These are phyloP conservation scores for Pseudococcus longispinus DNA, from an alignment of 2,888 invertebrate species.

Conservation along the genomic window DNA sequence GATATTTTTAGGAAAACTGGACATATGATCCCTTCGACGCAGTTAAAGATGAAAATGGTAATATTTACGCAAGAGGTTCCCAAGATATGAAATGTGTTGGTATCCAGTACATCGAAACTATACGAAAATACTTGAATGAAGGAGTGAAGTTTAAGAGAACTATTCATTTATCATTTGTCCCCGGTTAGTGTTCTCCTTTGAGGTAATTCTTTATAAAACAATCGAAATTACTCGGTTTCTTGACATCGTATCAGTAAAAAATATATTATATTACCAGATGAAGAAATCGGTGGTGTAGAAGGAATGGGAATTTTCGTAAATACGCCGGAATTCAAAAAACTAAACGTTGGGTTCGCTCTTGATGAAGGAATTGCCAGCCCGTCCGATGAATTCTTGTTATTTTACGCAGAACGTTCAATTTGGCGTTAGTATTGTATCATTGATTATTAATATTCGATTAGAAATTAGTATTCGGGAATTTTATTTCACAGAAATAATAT, in stretches of 20 bases:
- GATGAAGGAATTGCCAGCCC: constrained; percentile 86
- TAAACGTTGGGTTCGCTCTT: constrained; percentile 84
- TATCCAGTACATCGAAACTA: constrained; percentile 77
- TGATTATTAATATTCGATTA: too few species aligned
- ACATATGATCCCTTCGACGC: constrained; percentile 87
- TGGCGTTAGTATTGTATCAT: constrained; percentile 74
- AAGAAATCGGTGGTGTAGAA: constrained; percentile 83
- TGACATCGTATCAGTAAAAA: not conserved
- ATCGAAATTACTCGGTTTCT: not conserved
- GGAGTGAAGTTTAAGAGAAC: constrained; percentile 70
- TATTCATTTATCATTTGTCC: constrained; percentile 75
- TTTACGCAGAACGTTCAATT: constrained; percentile 78
- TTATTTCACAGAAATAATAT: not conserved
- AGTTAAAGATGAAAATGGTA: constrained; percentile 81
- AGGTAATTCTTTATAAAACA: not conserved
- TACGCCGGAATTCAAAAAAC: constrained; percentile 73
- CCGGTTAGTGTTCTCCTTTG: constrained; percentile 65
- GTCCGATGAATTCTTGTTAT: constrained; percentile 71
- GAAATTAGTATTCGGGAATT: not conserved
- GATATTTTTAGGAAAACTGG: constrained; percentile 80
- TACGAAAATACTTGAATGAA: constrained; percentile 68
- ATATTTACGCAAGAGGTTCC: constrained; percentile 87
- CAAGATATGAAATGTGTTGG: constrained; percentile 89
- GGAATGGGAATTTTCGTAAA: constrained; percentile 82
- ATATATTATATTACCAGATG: constrained; percentile 69